phyloP scores from a whole-genome alignment of 2,888 invertebrate genomes.

The Odontocerum albicorne region DNA sequence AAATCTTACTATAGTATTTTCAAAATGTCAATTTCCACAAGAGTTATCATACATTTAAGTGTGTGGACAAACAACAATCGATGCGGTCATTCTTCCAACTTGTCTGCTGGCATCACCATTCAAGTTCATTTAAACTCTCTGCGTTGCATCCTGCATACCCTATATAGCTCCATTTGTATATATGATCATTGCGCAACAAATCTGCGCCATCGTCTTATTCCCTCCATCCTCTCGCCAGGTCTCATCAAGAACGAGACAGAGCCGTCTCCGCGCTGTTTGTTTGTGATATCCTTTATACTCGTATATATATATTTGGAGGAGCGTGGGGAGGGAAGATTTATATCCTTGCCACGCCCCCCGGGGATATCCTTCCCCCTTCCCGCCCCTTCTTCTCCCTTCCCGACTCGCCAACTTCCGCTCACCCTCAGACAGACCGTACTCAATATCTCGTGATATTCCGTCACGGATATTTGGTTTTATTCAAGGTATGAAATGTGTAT shows the following conservation, averaged over 20 bases:
- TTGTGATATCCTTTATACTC: too few species aligned
- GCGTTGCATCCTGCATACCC: neutral
- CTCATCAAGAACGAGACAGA: neutral
- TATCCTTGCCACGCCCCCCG: constrained; percentile 39
- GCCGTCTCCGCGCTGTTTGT: neutral
- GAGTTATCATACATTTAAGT: too few species aligned
- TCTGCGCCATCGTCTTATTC: neutral
- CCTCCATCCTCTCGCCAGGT: neutral
- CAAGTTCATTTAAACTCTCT: too few species aligned
- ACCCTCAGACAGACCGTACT: too few species aligned
- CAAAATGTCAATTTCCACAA: too few species aligned
- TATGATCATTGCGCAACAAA: neutral
- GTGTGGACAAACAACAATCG: too few species aligned
- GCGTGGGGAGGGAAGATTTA: constrained; percentile 36
- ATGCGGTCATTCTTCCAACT: too few species aligned
- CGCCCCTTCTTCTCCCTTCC: constrained; percentile 38
- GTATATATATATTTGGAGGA: constrained; percentile 10
- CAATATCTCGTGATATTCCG: too few species aligned
- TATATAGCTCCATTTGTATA: neutral
- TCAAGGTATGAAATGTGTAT: too few species aligned
- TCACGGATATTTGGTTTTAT: too few species aligned
- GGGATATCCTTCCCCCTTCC: constrained; percentile 29
- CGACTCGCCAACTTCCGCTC: constrained; percentile 11
- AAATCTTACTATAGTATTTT: too few species aligned
- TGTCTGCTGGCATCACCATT: too few species aligned